Conservation (phyloP, 2,888 invertebrate genomes). For the Plemyria rubiginata region DNA sequence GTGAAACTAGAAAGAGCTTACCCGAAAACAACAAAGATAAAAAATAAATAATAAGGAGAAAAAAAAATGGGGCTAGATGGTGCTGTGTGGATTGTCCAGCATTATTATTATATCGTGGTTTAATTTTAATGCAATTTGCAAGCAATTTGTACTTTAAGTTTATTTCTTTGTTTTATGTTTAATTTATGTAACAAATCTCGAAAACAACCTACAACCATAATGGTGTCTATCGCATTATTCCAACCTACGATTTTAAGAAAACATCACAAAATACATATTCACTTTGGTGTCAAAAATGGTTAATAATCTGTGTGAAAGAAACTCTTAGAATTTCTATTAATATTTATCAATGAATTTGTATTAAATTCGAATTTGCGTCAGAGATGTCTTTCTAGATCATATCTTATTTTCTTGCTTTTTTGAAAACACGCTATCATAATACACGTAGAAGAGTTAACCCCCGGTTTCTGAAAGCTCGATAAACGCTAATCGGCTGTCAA, state of each 20-base stretch:
- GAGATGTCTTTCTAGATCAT: conserved; percentile 22
- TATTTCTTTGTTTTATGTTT: neutral
- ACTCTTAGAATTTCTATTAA: conserved; percentile 20
- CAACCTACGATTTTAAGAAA: conserved; percentile 4
- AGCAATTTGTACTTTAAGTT: neutral
- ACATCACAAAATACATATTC: conserved; percentile 11
- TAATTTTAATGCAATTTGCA: no score
- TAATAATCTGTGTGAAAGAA: conserved; percentile 20
- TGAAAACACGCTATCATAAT: neutral
- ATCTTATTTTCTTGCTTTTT: conserved; percentile 9
- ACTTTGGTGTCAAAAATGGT: conserved; percentile 16
- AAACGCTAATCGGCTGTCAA: no score
- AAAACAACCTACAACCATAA: neutral
- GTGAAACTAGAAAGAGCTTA: no score
- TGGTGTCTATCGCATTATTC: neutral
- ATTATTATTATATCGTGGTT: no score
- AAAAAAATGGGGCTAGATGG: no score
- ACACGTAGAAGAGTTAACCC: no score
- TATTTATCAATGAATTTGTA: conserved; percentile 25
- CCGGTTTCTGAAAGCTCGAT: no score
- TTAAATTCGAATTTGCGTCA: conserved; percentile 18
- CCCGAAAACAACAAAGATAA: no score
- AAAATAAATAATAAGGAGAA: no score
- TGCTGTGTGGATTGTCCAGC: no score
- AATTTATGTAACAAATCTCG: neutral